A percentile compares a stretch with the other conserved stretches of the same genome.
Evolutionary conservation across 2,888 invertebrate genomes (phyloP).

Genomic region (Brenthis ino): DNA sequence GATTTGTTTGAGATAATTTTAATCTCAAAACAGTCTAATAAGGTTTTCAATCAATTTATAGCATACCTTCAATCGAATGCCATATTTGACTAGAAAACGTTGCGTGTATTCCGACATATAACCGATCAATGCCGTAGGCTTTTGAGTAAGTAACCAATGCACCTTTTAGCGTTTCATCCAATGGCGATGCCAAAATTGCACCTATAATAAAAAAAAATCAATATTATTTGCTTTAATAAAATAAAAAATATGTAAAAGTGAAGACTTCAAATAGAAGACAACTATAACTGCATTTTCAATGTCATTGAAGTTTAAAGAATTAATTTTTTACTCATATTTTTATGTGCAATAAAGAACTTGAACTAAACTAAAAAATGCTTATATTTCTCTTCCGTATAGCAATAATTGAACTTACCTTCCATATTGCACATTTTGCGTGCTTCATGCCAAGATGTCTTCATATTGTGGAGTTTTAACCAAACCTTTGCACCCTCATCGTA

Average conservation of each 20-base stretch:
- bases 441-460: constrained; percentile 3
- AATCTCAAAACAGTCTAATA: too few relatives aligned
- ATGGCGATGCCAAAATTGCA: constrained; percentile 36
- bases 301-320: too few relatives aligned
- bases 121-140: background rate
- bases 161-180: constrained; percentile 6
- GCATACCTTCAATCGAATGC: constrained; percentile 40
- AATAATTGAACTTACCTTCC: constrained; percentile 2
- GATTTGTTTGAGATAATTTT: too few relatives aligned
- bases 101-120: constrained; percentile 40
- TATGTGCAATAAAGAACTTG: too few relatives aligned
- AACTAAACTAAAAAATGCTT: background rate
- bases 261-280: too few relatives aligned
- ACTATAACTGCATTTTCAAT: too few relatives aligned
- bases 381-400: too few relatives aligned
- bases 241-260: too few relatives aligned
- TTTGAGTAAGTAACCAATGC: constrained; percentile 7
- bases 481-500: constrained; percentile 6
- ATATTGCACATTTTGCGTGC: constrained; percentile 13
- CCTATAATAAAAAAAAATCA: constrained; percentile 10
- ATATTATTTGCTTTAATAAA: too few relatives aligned
- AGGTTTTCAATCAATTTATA: background rate
- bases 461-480: constrained; percentile 4
- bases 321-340: too few relatives aligned
- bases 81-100: constrained; percentile 41